These are phyloP conservation scores for Orgyia antiqua DNA, from an alignment of 2,888 invertebrate species.

Conservation along the genomic window DNA sequence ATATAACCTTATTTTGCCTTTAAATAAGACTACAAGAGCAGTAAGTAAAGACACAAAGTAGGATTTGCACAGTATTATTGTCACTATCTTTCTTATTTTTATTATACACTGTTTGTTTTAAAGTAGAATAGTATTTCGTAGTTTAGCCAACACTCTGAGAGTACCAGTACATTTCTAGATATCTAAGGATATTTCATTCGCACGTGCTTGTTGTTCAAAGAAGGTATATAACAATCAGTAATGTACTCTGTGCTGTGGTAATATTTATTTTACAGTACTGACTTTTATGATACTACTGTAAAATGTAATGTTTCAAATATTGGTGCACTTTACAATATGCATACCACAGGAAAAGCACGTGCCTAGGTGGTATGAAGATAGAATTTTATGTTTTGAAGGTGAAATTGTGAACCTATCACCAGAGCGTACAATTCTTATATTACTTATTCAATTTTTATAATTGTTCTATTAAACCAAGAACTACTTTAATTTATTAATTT, in stretches of 20 bases:
- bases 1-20: background rate
- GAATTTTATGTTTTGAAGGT: too few relatives aligned
- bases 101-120: conserved; percentile 16
- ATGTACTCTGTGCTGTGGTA: conserved; percentile 15
- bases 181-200: conserved; percentile 38
- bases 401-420: too few relatives aligned
- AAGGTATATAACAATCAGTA: conserved; percentile 26
- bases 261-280: conserved; percentile 10
- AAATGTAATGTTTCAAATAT: too few relatives aligned
- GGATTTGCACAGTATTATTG: conserved; percentile 8
- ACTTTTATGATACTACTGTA: conserved; percentile 7
- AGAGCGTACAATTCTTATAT: too few relatives aligned
- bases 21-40: background rate
- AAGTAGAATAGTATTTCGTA: conserved; percentile 22
- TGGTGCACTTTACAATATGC: too few relatives aligned
- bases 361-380: too few relatives aligned
- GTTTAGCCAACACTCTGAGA: conserved; percentile 31
- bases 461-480: too few relatives aligned
- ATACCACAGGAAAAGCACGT: too few relatives aligned
- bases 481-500: too few relatives aligned
- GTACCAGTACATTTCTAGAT: conserved; percentile 32
- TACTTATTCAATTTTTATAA: too few relatives aligned
- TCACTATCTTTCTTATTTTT: conserved; percentile 14
- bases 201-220: conserved; percentile 43
- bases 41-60: background rate